These are phyloP conservation scores for Spilogale gracilis DNA, from an alignment of 2,113 vertebrate species.

Conservation along the genomic window DNA sequence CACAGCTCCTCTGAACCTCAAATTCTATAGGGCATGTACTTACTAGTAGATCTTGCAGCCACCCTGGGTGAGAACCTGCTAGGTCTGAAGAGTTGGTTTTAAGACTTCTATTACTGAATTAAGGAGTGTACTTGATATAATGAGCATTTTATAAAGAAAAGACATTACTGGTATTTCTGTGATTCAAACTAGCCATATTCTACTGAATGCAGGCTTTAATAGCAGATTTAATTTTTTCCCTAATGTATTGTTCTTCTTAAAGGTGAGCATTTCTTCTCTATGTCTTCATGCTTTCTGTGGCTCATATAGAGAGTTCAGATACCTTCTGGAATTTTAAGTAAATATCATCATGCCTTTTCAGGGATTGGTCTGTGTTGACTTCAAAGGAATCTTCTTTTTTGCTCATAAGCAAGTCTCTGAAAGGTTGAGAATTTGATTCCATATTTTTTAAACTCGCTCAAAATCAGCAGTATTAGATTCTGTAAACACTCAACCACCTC, in stretches of 20 bases:
- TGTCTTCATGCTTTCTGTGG: background rate
- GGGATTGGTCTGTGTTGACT: background rate
- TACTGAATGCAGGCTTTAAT: background rate
- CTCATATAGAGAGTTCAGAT: background rate
- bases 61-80: background rate
- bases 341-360: background rate
- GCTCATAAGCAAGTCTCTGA: background rate
- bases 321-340: background rate
- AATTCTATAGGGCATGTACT: background rate
- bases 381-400: constrained; percentile 27
- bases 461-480: background rate
- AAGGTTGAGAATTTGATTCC: background rate
- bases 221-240: background rate
- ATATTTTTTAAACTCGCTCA: background rate
- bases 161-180: background rate
- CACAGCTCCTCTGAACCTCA: background rate
- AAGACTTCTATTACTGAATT: background rate
- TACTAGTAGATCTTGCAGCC: background rate
- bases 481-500: background rate
- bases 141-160: too few relatives aligned
- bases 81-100: background rate
- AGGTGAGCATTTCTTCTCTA: background rate
- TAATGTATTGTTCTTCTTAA: background rate
- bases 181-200: background rate
- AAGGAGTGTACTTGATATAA: background rate